phyloP scores from a whole-genome alignment of 2,888 invertebrate genomes.

The Mesodorylaimus sp. region DNA sequence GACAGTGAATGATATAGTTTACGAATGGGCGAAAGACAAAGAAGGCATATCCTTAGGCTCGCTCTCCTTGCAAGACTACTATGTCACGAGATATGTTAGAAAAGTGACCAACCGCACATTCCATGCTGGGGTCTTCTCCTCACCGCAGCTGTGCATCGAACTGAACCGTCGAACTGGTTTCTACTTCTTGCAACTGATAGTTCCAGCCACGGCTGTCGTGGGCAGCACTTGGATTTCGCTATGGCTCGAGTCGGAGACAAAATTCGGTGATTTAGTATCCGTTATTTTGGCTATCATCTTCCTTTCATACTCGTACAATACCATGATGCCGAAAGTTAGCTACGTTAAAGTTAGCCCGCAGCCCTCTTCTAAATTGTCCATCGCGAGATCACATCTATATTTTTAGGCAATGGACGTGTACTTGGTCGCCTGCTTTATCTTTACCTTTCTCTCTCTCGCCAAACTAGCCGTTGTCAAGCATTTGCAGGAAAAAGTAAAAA shows the following conservation, averaged over 20 bases:
- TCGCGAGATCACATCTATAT: neutral
- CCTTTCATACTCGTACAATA: constrained; percentile 27
- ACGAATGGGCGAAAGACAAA: no score
- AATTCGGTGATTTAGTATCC: constrained; percentile 26
- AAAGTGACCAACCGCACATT: no score
- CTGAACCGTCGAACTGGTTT: constrained; percentile 24
- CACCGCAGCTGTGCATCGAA: constrained; percentile 24
- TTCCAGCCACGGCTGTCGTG: constrained; percentile 26
- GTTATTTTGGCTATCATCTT: constrained; percentile 26
- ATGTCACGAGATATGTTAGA: no score
- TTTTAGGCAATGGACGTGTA: constrained; percentile 9
- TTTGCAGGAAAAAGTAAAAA: constrained; percentile 24
- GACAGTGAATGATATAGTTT: no score
- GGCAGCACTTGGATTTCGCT: constrained; percentile 25
- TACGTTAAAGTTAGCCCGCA: constrained; percentile 15
- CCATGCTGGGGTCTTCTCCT: no score
- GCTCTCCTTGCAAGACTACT: no score
- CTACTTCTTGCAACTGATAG: constrained; percentile 26
- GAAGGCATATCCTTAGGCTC: no score
- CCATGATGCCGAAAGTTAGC: constrained; percentile 28
- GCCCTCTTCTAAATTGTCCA: neutral
- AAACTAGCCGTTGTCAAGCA: constrained; percentile 26
- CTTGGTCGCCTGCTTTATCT: constrained; percentile 22
- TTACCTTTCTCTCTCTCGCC: constrained; percentile 25
- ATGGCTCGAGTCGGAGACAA: constrained; percentile 26